phyloP scores from a whole-genome alignment of 2,113 vertebrate genomes.

The Thermophis baileyi region DNA sequence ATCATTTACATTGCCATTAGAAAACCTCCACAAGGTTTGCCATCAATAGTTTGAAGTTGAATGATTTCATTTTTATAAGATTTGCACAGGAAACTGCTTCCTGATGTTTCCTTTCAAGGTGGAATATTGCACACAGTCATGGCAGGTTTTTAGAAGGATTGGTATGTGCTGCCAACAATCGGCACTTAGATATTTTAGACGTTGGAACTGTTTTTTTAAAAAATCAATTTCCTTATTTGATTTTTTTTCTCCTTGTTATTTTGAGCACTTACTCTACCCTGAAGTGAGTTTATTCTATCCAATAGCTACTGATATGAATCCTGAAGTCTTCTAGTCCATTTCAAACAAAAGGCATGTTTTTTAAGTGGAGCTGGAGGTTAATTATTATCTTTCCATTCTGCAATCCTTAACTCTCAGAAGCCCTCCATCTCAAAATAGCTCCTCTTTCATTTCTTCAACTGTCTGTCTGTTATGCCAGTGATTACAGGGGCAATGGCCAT shows the following conservation, averaged over 20 bases:
- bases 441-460: not conserved
- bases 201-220: not conserved
- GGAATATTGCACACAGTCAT: not conserved
- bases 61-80: constrained; percentile 21
- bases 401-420: not conserved
- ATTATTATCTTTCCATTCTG: not conserved
- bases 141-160: not conserved
- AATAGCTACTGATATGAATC: not conserved
- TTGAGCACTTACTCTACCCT: not conserved
- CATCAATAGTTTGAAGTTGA: not conserved
- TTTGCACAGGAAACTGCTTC: not conserved
- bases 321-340: not conserved
- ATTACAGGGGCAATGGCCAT: too few relatives aligned
- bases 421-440: not conserved
- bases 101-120: constrained; percentile 5
- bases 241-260: not conserved
- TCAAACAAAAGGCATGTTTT: not conserved
- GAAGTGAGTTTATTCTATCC: not conserved
- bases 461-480: not conserved
- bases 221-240: not conserved
- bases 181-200: not conserved
- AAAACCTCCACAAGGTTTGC: not conserved
- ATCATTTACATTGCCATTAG: not conserved
- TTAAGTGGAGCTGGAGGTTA: not conserved
- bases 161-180: not conserved